A percentile compares a stretch with the other conserved stretches of the same genome.
phyloP scores from a whole-genome alignment of 1,140 invertebrate species.

The Pseudomyrmex dendroicus region DNA sequence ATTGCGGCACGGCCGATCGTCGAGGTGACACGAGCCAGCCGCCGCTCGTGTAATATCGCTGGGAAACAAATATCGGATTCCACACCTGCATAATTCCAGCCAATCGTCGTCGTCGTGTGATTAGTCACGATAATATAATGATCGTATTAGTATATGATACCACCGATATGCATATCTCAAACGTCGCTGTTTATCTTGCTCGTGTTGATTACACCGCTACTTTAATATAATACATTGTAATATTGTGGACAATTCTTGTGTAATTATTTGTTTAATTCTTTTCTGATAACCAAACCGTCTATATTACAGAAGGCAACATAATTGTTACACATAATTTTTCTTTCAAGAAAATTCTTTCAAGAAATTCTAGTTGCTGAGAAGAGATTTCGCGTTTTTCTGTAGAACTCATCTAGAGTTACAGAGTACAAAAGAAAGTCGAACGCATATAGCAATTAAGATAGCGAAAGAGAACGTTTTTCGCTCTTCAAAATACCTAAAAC shows the following conservation, averaged over 20 bases:
- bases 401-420: not conserved
- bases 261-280: not conserved
- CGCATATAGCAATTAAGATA: too few species aligned
- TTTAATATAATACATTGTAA: too few species aligned
- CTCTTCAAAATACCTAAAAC: not conserved
- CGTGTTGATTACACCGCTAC: not conserved
- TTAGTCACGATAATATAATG: constrained; percentile 34
- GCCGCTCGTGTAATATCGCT: not conserved
- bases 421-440: too few species aligned
- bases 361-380: not conserved
- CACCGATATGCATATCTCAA: not conserved
- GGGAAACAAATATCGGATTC: constrained; percentile 1
- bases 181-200: not conserved
- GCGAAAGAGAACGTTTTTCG: not conserved
- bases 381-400: not conserved
- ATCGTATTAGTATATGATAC: not conserved
- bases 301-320: too few species aligned
- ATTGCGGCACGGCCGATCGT: not conserved
- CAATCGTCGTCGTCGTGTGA: not conserved
- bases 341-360: not conserved
- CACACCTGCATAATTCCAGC: not conserved
- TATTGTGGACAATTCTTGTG: too few species aligned
- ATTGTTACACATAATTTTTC: not conserved
- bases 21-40: constrained; percentile 18
- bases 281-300: not conserved